Base-by-base conservation (phyloP, 2,113 vertebrate species). In the Sceloporus tristichus region DNA sequence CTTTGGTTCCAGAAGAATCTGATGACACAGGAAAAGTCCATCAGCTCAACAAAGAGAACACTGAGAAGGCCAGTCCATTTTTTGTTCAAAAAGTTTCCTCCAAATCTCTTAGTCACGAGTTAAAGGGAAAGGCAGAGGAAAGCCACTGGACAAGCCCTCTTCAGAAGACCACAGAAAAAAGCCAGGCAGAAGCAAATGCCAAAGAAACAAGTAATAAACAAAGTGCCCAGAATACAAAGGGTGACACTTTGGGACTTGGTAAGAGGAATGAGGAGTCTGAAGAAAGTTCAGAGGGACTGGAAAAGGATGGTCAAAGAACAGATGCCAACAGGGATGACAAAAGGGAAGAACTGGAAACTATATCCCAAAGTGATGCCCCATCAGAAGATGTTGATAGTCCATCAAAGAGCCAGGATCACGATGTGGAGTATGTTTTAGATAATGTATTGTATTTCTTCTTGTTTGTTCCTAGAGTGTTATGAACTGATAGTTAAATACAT, bases 31-130 rank as follows among this genome's bases (percentile, higher is more conserved):
- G 97, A 88, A 96, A 97, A 38, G 90, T 98, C 85, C 95, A 97
- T 85, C 96, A 98, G 71, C 97, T 98, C 92, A 98, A 98, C 95
- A 92, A 97, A 91, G 97, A 98, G 96, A 98, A 98, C 95, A 34
- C 92, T 0, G 95, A 97, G 91, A 96, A 94, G 90, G 97, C 95
- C 87, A 95, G 86, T 19, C 54, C 89, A 0, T 86, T 94, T 89
- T 83, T 90, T 25, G 85, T 89, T 88, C 91, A 92, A 27, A 91
- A 66, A 48, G 91, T 80, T 92, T 48, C 87, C 56, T 27, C 74
- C 10, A 75, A 79, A 53, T 90, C 92, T 91, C 56, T 54, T 87
- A 40, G 62, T 2, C 59, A 93, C 91, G 91, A 68, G 18, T 0
- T 62, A 84, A 89, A 78, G 54, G 23, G 80, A 0, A 54, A 89